Evolutionary conservation across 2,113 vertebrate species (phyloP), one percentile per base, ranked within the genome.

Genomic region (Aptenodytes patagonicus): DNA sequence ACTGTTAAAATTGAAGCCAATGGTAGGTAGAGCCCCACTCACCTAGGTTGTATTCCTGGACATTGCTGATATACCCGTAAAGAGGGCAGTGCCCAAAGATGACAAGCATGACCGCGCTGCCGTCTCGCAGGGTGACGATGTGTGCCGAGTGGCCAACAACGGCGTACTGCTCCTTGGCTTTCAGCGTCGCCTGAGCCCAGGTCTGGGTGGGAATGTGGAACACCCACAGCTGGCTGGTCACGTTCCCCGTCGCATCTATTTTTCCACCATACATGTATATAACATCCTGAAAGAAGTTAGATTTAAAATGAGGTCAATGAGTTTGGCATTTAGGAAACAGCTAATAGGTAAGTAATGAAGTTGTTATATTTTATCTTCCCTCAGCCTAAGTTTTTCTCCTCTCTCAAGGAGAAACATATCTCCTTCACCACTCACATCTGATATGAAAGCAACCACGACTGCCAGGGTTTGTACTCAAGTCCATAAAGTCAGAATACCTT

Each of bases 231-330:
- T 99, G 99, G 88, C 98, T 99, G 73, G 99, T 99, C 82, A 99
- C 99, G 9, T 99, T 99, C 21, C 99, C 99, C 0, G 99, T 99
- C 6, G 98, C 98, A 44, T 99, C 99, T 5, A 99, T 98, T 97
- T 99, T 99, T 18, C 99, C 99, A 25, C 99, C 99, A 1, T 99
- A 99, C 99, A 99, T 99, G 95, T 99, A 99, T 95, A 99, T 99
- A 49, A 99, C 98, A 58, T 99, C 99, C 99, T 99, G 93, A 28
- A 82, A 93, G 38, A 47, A 69, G 69, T 14, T 21, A 36, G 36
- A 47, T 52, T 52, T 31, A 31, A 88, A 28, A 60, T 44, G 10
- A 91, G 29, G 81, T 4, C 36, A 65, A 22, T 0, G 7, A 44
- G 29, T 34, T 34, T 10, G 26, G 34, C 18, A 11, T 44, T 40